Conservation (phyloP, 1,140 invertebrate genomes). For the Nomia melanderi region DNA sequence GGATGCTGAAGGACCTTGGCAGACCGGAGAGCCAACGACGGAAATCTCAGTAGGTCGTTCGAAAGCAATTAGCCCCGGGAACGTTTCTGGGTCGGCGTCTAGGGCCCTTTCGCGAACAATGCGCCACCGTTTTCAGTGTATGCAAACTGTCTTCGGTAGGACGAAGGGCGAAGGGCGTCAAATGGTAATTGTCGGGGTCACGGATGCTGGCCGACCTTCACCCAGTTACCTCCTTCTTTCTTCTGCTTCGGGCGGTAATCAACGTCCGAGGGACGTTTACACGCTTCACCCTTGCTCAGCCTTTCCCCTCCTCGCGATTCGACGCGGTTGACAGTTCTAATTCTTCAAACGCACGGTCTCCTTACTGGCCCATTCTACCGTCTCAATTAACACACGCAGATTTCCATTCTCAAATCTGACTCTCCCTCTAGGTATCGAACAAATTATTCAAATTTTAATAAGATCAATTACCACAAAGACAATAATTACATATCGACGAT, state of each 20-base stretch:
- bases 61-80: constrained; percentile 57
- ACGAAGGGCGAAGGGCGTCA: constrained; percentile 41
- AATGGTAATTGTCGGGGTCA: constrained; percentile 63
- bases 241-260: constrained; percentile 43
- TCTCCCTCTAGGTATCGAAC: too few relatives aligned
- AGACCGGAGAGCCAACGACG: not conserved
- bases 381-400: too few relatives aligned
- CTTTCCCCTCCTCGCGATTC: constrained; percentile 7
- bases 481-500: too few relatives aligned
- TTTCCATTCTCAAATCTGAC: too few relatives aligned
- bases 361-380: too few relatives aligned
- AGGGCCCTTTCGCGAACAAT: constrained; percentile 57
- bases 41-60: not conserved
- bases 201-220: constrained; percentile 62
- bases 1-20: not conserved
- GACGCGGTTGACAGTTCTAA: not conserved
- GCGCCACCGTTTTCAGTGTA: constrained; percentile 48
- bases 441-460: too few relatives aligned
- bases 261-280: constrained; percentile 35
- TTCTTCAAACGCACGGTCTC: not conserved
- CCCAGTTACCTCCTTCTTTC: constrained; percentile 63
- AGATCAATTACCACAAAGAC: too few relatives aligned
- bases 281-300: constrained; percentile 23
- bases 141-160: constrained; percentile 59
- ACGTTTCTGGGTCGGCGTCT: constrained; percentile 54